Percentiles rank a stretch among this genome's conserved stretches.
These are phyloP conservation scores for Aplidium turbinatum DNA, from an alignment of 23 tunicate species.

Conservation along the genomic window DNA sequence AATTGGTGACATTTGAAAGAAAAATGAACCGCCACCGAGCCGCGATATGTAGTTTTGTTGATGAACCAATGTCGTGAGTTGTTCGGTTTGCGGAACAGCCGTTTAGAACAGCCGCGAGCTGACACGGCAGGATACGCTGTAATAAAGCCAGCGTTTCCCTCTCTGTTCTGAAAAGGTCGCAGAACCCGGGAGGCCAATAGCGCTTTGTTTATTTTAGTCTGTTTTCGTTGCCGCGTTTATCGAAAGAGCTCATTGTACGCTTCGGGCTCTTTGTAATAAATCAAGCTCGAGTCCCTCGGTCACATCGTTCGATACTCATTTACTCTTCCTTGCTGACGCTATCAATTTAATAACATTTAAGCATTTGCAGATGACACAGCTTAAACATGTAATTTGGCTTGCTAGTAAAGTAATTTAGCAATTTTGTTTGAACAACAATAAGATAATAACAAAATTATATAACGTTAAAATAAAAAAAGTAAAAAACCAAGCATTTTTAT, in stretches of 20 bases:
- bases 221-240: constrained; percentile 63
- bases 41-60: constrained; percentile 57
- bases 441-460: no score
- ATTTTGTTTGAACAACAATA: no score
- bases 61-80: constrained; percentile 60
- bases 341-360: no score
- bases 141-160: constrained; percentile 73
- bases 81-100: constrained; percentile 61
- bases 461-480: no score
- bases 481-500: no score
- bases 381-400: no score
- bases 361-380: no score
- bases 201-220: constrained; percentile 70
- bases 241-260: constrained; percentile 51
- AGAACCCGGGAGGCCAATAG: constrained; percentile 78
- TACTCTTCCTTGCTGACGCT: constrained; percentile 25
- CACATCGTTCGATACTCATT: constrained; percentile 29
- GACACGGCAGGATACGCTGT: constrained; percentile 64
- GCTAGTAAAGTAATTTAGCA: no score
- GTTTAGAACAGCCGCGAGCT: constrained; percentile 57
- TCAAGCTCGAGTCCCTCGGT: constrained; percentile 33
- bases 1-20: neutral
- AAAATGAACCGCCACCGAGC: neutral
- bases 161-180: constrained; percentile 72
- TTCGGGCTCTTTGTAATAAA: constrained; percentile 59